Percentiles rank a stretch among this genome's conserved stretches.
Evolutionary conservation across 2,113 vertebrate species (phyloP).

Genomic region (Pseudorasbora parva): DNA sequence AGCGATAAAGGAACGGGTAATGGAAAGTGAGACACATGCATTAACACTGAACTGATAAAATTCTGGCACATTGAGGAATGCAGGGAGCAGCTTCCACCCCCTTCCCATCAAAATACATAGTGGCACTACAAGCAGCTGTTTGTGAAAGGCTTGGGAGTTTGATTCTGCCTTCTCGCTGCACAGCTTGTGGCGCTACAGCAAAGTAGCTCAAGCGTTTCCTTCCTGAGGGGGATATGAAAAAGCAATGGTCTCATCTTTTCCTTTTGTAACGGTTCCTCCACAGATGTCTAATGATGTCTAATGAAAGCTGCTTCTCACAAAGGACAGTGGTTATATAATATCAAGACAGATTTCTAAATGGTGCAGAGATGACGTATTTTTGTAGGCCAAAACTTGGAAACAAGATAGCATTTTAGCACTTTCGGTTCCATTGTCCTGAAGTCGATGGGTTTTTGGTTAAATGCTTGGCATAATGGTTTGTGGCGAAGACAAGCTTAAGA

Average conservation of each 20-base stretch:
- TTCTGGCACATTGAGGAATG: conserved; percentile 11
- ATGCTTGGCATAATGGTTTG: too few relatives aligned
- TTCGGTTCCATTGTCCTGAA: too few relatives aligned
- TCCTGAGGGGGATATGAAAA: conserved; percentile 73
- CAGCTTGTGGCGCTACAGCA: conserved; percentile 66
- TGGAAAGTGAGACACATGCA: conserved; percentile 4
- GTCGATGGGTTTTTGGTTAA: too few relatives aligned
- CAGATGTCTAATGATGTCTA: conserved; percentile 76
- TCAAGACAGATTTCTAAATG: neutral
- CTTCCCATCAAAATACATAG: conserved; percentile 42
- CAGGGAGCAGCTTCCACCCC: conserved; percentile 8
- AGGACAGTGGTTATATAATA: conserved; percentile 47
- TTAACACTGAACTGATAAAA: conserved; percentile 8
- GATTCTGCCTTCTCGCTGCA: conserved; percentile 51
- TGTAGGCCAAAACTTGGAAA: too few relatives aligned
- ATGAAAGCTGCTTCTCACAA: conserved; percentile 70
- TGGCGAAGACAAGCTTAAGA: too few relatives aligned
- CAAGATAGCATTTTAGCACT: too few relatives aligned
- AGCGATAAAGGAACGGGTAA: neutral
- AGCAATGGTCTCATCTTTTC: conserved; percentile 62
- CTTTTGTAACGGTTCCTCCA: conserved; percentile 51
- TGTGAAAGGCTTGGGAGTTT: conserved; percentile 53
- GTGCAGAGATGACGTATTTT: too few relatives aligned
- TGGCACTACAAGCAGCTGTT: conserved; percentile 51
- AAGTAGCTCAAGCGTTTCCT: conserved; percentile 70